Evolutionary conservation across 2,797 vertebrate species (phyloP).

Genomic region (Amazonetta brasiliensis): DNA sequence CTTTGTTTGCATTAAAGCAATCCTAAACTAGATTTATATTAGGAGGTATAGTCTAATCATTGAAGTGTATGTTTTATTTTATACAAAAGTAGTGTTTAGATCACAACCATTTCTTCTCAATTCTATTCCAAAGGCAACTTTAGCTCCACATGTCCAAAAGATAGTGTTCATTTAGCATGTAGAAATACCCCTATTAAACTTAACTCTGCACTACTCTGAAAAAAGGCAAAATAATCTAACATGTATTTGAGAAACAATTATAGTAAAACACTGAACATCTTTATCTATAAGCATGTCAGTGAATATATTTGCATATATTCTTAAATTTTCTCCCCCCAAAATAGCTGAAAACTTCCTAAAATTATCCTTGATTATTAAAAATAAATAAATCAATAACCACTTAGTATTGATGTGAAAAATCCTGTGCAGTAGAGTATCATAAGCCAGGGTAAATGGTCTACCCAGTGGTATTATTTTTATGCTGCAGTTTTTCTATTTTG

Average conservation of each 20-base stretch:
- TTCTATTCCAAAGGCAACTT: not conserved
- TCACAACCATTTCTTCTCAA: not conserved
- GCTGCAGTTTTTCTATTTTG: not conserved
- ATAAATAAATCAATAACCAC: not conserved
- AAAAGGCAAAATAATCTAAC: not conserved
- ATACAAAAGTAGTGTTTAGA: not conserved
- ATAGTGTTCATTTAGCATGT: not conserved
- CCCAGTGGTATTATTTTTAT: not conserved
- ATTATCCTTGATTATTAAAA: not conserved
- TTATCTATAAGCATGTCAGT: not conserved
- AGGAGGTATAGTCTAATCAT: not conserved
- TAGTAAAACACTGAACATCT: not conserved
- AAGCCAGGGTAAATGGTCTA: not conserved
- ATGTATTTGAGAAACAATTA: not conserved
- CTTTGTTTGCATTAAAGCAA: not conserved
- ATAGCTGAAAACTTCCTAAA: not conserved
- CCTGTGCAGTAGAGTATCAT: not conserved
- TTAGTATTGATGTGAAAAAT: not conserved
- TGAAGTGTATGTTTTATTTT: not conserved
- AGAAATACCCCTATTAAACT: not conserved
- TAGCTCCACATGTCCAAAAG: not conserved
- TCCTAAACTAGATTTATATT: not conserved
- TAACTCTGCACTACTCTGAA: not conserved
- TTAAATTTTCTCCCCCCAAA: not conserved
- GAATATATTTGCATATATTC: not conserved